These are phyloP conservation scores for Bombus waltoni DNA, from an alignment of 1,140 invertebrate species.

Conservation along the genomic window DNA sequence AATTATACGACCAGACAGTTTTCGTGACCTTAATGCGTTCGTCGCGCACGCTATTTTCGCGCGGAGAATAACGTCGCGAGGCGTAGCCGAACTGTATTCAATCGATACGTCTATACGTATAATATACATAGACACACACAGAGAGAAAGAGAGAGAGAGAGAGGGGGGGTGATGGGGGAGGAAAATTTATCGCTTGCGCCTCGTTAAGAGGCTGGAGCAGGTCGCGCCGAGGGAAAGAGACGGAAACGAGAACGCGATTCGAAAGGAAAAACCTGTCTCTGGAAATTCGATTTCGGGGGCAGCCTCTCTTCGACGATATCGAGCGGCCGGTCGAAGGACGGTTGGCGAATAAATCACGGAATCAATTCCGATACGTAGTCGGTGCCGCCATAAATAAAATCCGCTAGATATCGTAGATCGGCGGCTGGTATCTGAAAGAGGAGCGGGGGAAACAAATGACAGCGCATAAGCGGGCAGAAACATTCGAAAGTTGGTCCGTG, in stretches of 20 bases:
- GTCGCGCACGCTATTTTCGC: background rate
- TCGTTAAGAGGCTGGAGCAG: conserved; percentile 15
- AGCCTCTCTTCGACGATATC: conserved; percentile 28
- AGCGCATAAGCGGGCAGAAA: conserved; percentile 73
- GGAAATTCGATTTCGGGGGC: conserved; percentile 52
- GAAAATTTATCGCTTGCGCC: conserved; percentile 35
- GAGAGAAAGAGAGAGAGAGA: too few relatives aligned
- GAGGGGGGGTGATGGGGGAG: background rate
- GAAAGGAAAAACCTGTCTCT: conserved; percentile 30
- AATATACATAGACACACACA: too few relatives aligned
- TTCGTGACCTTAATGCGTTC: conserved; percentile 47
- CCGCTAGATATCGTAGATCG: conserved; percentile 61
- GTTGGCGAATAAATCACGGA: conserved; percentile 73
- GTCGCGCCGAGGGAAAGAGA: background rate
- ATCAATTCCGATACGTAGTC: conserved; percentile 68
- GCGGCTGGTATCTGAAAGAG: background rate
- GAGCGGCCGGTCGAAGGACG: conserved; percentile 50
- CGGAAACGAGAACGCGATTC: conserved; percentile 7
- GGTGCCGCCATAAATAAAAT: conserved; percentile 75
- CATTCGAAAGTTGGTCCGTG: conserved; percentile 72
- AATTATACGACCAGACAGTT: conserved; percentile 32
- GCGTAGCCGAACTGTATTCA: background rate
- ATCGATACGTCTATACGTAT: background rate
- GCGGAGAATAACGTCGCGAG: too few relatives aligned
- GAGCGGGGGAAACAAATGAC: conserved; percentile 70